phyloP scores from a whole-genome alignment of 1,140 invertebrate genomes.

The Ostrea denselamellosa region DNA sequence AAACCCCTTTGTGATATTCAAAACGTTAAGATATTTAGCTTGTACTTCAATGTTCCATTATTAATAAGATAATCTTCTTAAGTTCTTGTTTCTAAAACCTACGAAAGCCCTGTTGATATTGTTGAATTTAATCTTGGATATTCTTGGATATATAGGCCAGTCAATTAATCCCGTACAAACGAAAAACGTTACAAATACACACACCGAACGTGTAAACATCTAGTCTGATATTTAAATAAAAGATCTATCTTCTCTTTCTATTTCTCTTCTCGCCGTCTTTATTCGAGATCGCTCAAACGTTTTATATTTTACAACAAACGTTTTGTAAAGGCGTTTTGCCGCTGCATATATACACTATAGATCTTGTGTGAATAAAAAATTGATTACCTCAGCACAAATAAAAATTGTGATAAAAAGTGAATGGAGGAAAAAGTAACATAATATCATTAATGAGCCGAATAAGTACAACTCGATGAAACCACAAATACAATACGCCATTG shows the following conservation, averaged over 20 bases:
- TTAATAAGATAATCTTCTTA: slow-evolving; percentile 25
- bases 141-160: slow-evolving; percentile 1
- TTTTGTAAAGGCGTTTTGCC: slow-evolving; percentile 19
- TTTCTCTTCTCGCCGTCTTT: not conserved
- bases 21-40: slow-evolving; percentile 24
- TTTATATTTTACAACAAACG: slow-evolving; percentile 3
- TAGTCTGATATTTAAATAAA: not conserved
- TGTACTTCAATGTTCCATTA: slow-evolving; percentile 9
- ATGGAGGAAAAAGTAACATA: slow-evolving; percentile 30
- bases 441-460: slow-evolving; percentile 19
- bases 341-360: not conserved
- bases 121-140: not conserved
- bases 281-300: not conserved
- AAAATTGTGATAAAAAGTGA: slow-evolving; percentile 33
- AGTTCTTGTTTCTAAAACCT: slow-evolving; percentile 18
- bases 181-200: slow-evolving; percentile 24
- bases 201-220: not conserved
- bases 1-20: slow-evolving; percentile 20
- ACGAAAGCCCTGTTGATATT: not conserved
- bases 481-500: not conserved
- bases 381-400: slow-evolving; percentile 28
- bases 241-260: not conserved
- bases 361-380: slow-evolving; percentile 29
- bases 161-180: slow-evolving; percentile 18
- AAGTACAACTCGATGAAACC: not conserved